A percentile compares a stretch with the other conserved stretches of the same genome.
These are phyloP conservation scores for Pyxicephalus adspersus DNA, from an alignment of 2,113 vertebrate genomes.

Conservation along the genomic window DNA sequence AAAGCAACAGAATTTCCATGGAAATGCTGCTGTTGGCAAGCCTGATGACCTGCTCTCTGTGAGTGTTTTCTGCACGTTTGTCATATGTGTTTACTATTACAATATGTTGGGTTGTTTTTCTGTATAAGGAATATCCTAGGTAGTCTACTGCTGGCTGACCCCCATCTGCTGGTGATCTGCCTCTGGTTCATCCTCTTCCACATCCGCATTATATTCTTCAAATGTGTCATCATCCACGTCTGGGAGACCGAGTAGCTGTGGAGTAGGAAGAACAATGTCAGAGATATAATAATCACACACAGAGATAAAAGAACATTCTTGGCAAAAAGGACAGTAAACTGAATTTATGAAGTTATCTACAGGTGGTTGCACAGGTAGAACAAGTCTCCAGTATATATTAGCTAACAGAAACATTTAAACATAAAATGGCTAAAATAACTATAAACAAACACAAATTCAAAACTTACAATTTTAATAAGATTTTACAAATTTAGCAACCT, in stretches of 20 bases:
- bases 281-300: background rate
- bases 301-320: no score
- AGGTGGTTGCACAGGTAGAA: no score
- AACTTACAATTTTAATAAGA: no score
- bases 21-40: constrained; percentile 35
- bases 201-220: constrained; percentile 97
- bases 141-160: constrained; percentile 93
- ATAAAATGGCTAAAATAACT: no score
- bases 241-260: constrained; percentile 91
- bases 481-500: no score
- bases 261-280: constrained; percentile 25
- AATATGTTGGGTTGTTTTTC: constrained; percentile 50
- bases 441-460: no score
- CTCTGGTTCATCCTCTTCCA: constrained; percentile 94
- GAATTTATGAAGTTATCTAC: no score
- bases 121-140: constrained; percentile 54
- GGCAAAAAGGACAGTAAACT: background rate
- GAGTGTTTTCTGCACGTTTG: constrained; percentile 51
- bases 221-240: constrained; percentile 94
- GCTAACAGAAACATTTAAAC: no score
- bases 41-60: constrained; percentile 62
- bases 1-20: constrained; percentile 46
- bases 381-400: no score
- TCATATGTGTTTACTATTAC: constrained; percentile 57
- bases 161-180: constrained; percentile 98